Base-by-base conservation (phyloP, 2,797 vertebrate species). In the Pseudotriccus pelzelni region DNA sequence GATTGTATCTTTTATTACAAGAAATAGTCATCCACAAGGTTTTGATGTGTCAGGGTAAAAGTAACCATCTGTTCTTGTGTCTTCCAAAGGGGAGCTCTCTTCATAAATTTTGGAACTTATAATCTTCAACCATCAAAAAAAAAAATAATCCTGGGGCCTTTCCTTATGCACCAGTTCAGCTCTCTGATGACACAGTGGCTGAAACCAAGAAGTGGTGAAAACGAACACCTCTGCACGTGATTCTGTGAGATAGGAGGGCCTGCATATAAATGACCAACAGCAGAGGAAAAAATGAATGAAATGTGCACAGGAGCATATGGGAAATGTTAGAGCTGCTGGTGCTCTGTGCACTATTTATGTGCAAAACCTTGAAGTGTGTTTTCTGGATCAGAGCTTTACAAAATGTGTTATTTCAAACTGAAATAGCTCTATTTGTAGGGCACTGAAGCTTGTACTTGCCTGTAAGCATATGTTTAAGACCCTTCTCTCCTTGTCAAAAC, bases 321-420 rank as follows among this genome's bases (percentile, higher is more conserved):
- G 49, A 87, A 77, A 47, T 16, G 43, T 74, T 89, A 68, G 58
- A 92, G 62, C 60, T 84, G 27, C 75, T 80, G 84, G 52, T 67
- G 60, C 80, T 63, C 81, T 74, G 81, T 24, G 36, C 44, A 36
- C 30, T 70, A 85, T 84, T 96, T 93, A 56, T 73, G 64, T 5
- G 2, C 55, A 60, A 92, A 89, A 64, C 86, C 46, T 90, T 77
- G 79, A 27, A 74, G 78, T 58, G 47, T 46, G 75, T 74, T 92
- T 93, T 84, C 77, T 94, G 92, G 79, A 91, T 89, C 55, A 79
- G 80, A 88, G 86, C 72, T 87, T 79, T 78, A 49, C 64, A 64
- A 83, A 90, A 87, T 64, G 77, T 27, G 60, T 70, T 87, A 78
- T 78, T 95, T 90, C 76, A 77, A 17, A 85, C 58, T 82, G 41